These are phyloP conservation scores for Nymphalis c-album DNA, from an alignment of 2,888 invertebrate genomes.

Conservation along the genomic window DNA sequence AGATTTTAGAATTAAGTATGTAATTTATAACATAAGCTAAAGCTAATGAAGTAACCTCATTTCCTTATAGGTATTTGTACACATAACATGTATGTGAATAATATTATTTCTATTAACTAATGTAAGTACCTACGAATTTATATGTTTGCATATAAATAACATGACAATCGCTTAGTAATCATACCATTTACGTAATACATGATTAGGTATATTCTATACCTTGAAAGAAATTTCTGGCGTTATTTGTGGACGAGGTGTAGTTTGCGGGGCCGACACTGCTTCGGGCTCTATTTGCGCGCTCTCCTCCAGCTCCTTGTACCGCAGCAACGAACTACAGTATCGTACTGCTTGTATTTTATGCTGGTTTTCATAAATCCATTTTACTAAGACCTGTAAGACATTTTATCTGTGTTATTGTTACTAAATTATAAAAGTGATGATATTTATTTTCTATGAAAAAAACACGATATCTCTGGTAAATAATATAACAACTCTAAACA, in stretches of 20 bases:
- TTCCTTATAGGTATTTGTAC: neutral
- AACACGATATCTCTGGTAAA: no score
- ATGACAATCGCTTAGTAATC: neutral
- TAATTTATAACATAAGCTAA: no score
- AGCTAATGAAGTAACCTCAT: neutral
- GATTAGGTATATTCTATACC: slow-evolving; percentile 54
- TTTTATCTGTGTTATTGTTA: neutral
- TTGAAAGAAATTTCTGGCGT: slow-evolving; percentile 80
- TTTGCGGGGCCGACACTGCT: slow-evolving; percentile 33
- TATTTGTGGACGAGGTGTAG: slow-evolving; percentile 60
- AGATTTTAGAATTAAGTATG: no score
- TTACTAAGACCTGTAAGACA: slow-evolving; percentile 77
- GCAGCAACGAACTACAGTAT: slow-evolving; percentile 79
- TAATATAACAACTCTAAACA: no score
- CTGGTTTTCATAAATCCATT: slow-evolving; percentile 86
- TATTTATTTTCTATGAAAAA: no score
- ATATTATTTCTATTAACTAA: neutral
- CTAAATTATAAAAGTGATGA: no score
- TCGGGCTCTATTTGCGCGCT: slow-evolving; percentile 42
- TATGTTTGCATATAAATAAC: no score
- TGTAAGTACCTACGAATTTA: no score
- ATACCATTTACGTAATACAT: neutral
- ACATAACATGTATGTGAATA: no score
- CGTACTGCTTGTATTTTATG: slow-evolving; percentile 85
- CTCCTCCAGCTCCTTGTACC: slow-evolving; percentile 77